Base-by-base conservation (phyloP, 2,888 invertebrate species). In the Cephus spinipes region DNA sequence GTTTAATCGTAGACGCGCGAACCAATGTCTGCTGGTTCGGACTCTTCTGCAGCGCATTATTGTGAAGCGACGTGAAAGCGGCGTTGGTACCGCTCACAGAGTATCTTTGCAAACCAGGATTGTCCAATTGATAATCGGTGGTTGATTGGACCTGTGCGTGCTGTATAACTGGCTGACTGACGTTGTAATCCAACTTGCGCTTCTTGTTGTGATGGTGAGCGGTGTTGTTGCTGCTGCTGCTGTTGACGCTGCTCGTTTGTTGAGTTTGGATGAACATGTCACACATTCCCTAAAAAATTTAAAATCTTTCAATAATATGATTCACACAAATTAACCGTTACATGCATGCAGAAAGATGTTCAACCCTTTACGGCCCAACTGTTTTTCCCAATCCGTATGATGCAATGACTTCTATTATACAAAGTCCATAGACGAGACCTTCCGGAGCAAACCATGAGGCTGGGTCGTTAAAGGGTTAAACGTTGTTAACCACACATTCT, bases 231-330 rank as follows among this genome's bases (percentile, higher is more conserved):
- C 79, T 82, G 91, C 89, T 90, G 91, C 89, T 90, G 91, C 89
- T 92, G 91, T 92, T 92, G 91, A 92, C 92, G 92, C 92, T 93
- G 92, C 92, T 92, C 91, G 93, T 92, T 91, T 93, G 93, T 90
- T 94, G 94, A 92, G 94, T 93, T 93, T 93, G 94, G 93, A 95
- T 95, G 95, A 95, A 96, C 96, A 96, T 96, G 96, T 96, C 96
- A 96, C 94, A 95, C 95, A 95, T 95, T 95, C 95, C 95, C 96
- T 96, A 93, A 34, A 93, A 93, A 79, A 83, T 85, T 82, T 83
- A 77, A 9, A 32, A 33, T 15, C 31, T 30, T 71, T 71, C 30
- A 23, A 2, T 55, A 9, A 55, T 23, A 55, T 9, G 9, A 55
- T 55, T 55, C 9, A 55, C 9, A 55, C 2, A 55, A 15, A 9